These are phyloP conservation scores for Luehdorfia chinensis DNA, from an alignment of 1,140 invertebrate genomes.

Conservation along the genomic window DNA sequence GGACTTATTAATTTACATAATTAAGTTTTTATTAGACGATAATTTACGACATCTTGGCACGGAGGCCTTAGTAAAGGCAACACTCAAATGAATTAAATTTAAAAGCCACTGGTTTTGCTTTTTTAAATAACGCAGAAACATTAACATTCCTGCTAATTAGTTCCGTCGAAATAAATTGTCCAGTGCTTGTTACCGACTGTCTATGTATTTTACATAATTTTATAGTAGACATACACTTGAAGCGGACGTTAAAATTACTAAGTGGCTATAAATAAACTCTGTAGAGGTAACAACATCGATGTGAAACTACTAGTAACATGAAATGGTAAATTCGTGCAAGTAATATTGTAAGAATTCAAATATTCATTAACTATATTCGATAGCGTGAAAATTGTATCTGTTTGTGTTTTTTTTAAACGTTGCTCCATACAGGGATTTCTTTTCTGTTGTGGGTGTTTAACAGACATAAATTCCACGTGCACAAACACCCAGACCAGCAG, in stretches of 20 bases:
- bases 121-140: constrained; percentile 9
- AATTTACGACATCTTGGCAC: constrained; percentile 15
- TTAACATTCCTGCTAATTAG: not conserved
- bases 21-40: constrained; percentile 18
- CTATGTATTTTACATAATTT: constrained; percentile 6
- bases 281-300: too few species aligned
- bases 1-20: constrained; percentile 19
- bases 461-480: too few species aligned
- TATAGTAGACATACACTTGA: not conserved
- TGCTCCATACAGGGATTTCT: too few species aligned
- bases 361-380: too few species aligned
- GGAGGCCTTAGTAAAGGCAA: not conserved
- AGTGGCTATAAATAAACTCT: not conserved
- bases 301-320: too few species aligned
- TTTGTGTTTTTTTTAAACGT: too few species aligned
- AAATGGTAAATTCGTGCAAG: too few species aligned
- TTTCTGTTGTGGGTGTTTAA: too few species aligned
- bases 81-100: constrained; percentile 9
- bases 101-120: constrained; percentile 4
- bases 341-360: too few species aligned
- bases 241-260: not conserved
- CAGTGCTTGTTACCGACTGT: not conserved
- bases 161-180: not conserved
- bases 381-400: too few species aligned
- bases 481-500: too few species aligned